phyloP scores from a whole-genome alignment of 2,113 vertebrate genomes.

The Struthio camelus region DNA sequence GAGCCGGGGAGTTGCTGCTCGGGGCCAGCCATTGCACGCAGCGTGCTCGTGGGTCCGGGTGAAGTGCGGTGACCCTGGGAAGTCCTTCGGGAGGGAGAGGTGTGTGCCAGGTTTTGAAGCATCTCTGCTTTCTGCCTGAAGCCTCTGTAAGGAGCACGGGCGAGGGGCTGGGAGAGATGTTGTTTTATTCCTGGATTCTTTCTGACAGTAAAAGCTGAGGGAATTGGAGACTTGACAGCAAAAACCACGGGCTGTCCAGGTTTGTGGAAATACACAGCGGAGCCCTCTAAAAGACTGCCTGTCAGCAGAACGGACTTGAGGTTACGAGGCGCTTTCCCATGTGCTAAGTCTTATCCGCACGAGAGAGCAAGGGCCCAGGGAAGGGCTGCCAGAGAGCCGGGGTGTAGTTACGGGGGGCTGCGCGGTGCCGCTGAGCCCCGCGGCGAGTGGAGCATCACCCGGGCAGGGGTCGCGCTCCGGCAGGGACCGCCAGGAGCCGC shows the following conservation, averaged over 20 bases:
- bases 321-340: background rate
- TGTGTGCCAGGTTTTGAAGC: constrained; percentile 26
- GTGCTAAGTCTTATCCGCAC: constrained; percentile 1
- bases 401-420: background rate
- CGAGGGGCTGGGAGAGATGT: background rate
- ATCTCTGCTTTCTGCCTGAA: constrained; percentile 11
- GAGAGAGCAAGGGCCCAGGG: background rate
- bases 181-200: constrained; percentile 51
- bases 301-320: constrained; percentile 34
- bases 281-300: constrained; percentile 28
- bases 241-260: constrained; percentile 40
- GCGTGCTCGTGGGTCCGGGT: background rate
- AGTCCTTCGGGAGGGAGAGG: background rate
- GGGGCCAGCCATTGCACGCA: background rate
- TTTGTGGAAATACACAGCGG: constrained; percentile 42
- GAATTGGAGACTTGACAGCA: constrained; percentile 62
- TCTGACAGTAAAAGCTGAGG: constrained; percentile 66
- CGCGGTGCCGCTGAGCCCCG: background rate
- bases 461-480: background rate
- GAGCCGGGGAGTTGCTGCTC: background rate
- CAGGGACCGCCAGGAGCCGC: background rate
- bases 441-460: fast-evolving
- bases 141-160: background rate
- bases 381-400: background rate
- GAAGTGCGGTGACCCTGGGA: background rate